A percentile compares a stretch with the other conserved stretches of the same genome.
These are phyloP conservation scores for Dipodomys merriami DNA, from an alignment of 2,113 vertebrate species.

Conservation along the genomic window DNA sequence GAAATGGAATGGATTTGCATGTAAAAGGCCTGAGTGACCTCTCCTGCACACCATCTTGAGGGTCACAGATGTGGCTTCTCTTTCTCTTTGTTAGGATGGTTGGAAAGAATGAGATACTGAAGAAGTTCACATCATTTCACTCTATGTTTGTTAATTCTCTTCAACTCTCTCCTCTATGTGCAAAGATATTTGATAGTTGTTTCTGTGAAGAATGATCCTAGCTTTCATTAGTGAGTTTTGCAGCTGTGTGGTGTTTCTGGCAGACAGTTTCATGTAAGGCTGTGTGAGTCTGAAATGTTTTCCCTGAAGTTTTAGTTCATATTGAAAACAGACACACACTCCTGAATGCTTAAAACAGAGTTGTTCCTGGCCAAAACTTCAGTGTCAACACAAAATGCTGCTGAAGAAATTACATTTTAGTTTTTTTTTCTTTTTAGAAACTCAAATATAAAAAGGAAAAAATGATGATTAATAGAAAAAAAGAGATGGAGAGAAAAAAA, in stretches of 20 bases:
- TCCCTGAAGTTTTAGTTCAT: constrained; percentile 71
- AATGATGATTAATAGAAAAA: not conserved
- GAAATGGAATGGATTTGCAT: not conserved
- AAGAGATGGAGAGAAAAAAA: not conserved
- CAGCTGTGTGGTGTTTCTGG: constrained; percentile 82
- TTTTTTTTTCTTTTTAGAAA: constrained; percentile 21
- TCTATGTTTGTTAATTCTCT: constrained; percentile 54
- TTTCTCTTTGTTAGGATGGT: not conserved
- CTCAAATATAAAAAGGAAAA: constrained; percentile 29
- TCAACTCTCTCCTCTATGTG: constrained; percentile 27
- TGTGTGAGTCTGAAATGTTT: constrained; percentile 76
- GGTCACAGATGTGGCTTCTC: not conserved
- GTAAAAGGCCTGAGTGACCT: not conserved
- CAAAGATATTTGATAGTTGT: constrained; percentile 43
- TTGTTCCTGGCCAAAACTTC: constrained; percentile 73
- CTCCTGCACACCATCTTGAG: constrained; percentile 9
- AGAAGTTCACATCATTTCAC: not conserved
- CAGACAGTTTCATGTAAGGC: constrained; percentile 55
- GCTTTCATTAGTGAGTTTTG: constrained; percentile 80
- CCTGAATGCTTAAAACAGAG: constrained; percentile 75
- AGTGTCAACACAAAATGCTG: constrained; percentile 75
- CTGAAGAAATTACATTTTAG: constrained; percentile 72
- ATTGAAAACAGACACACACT: constrained; percentile 80
- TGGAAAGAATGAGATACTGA: constrained; percentile 14
- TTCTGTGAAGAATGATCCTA: constrained; percentile 56